A percentile compares a stretch with the other conserved stretches of the same genome.
Conservation (phyloP, 2,888 invertebrate species). For the Eledone cirrhosa region DNA sequence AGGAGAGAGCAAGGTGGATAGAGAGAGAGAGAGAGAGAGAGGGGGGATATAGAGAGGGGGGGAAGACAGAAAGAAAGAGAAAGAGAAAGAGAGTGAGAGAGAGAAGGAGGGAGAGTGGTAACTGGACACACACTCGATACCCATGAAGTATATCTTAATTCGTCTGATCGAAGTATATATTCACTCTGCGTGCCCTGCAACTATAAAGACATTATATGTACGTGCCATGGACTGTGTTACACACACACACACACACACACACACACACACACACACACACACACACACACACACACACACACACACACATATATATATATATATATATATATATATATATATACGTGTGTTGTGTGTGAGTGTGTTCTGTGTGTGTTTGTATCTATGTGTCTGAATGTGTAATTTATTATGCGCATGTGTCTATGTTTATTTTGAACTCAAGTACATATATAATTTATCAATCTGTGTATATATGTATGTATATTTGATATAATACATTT, state of each 20-base stretch:
- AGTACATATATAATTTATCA: neutral
- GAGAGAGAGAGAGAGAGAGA: neutral
- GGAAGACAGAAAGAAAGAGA: neutral
- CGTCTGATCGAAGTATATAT: too few relatives aligned
- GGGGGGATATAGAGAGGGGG: neutral
- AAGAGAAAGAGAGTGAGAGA: neutral
- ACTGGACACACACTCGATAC: too few relatives aligned
- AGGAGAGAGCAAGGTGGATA: neutral
- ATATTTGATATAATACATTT: neutral
- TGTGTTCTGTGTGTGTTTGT: neutral
- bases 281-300: too few relatives aligned
- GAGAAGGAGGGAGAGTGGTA: neutral
- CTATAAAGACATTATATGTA: too few relatives aligned
- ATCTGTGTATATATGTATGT: neutral
- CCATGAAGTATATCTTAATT: too few relatives aligned
- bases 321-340: neutral
- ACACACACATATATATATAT: neutral
- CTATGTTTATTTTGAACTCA: neutral
- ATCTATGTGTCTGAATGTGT: neutral
- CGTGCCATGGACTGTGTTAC: too few relatives aligned
- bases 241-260: neutral
- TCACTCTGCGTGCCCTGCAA: too few relatives aligned
- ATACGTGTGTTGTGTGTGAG: neutral
- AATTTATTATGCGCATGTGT: neutral
- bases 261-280: too few relatives aligned